Conservation (phyloP, 1,140 invertebrate species). For the Plutomurus gul region DNA sequence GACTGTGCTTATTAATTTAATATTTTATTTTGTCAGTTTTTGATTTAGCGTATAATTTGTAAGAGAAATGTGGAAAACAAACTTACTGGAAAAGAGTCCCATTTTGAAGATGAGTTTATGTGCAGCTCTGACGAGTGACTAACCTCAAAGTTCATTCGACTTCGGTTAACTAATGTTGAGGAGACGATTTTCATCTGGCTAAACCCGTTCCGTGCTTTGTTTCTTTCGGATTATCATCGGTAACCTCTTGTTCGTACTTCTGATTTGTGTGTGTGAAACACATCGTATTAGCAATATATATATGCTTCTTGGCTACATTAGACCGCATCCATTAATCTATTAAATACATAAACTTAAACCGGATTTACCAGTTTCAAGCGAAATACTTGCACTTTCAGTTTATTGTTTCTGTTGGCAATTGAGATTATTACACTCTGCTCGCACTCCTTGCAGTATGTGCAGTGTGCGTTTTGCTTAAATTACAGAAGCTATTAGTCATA, state of each 20-base stretch:
- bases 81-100: background rate
- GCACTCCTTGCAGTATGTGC: too few relatives aligned
- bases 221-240: background rate
- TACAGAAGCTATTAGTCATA: too few relatives aligned
- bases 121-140: background rate
- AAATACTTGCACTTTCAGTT: background rate
- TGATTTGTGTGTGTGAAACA: background rate
- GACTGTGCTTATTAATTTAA: background rate
- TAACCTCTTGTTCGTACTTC: background rate
- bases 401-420: background rate
- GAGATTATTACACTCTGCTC: background rate
- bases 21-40: background rate
- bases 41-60: background rate
- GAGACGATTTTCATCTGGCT: background rate
- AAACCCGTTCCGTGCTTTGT: background rate
- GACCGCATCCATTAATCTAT: background rate
- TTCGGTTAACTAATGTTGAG: background rate
- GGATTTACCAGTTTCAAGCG: background rate
- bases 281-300: background rate
- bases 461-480: too few relatives aligned
- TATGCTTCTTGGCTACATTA: background rate
- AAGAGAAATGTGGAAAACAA: background rate
- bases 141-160: conserved; percentile 23
- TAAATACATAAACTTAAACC: background rate
- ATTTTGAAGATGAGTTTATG: conserved; percentile 2